These are phyloP conservation scores for Pseudanteris insignis DNA, from an alignment of 2,888 invertebrate species.

Conservation along the genomic window DNA sequence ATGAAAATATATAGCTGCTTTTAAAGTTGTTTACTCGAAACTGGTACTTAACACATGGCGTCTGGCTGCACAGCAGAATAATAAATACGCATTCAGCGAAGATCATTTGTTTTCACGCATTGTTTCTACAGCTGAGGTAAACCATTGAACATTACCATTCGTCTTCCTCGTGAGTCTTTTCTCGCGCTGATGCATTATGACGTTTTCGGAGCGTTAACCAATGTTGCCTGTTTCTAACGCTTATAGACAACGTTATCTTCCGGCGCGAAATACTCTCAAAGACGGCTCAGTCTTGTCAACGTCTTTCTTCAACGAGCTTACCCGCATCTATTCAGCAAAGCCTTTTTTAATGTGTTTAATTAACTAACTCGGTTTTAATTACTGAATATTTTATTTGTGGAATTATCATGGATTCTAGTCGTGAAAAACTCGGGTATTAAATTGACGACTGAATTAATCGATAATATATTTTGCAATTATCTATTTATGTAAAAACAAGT, in stretches of 20 bases:
- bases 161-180: constrained; percentile 54
- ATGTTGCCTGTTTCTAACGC: not conserved
- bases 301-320: constrained; percentile 1
- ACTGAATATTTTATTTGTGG: no score
- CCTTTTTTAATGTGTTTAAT: constrained; percentile 23
- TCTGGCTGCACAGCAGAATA: constrained; percentile 39
- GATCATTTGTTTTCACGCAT: constrained; percentile 57
- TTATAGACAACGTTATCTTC: constrained; percentile 19
- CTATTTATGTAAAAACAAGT: no score
- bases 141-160: constrained; percentile 50
- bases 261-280: constrained; percentile 7
- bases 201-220: constrained; percentile 10
- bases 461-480: no score
- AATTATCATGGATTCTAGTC: no score
- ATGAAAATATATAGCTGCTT: constrained; percentile 14
- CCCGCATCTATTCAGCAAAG: no score
- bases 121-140: constrained; percentile 49
- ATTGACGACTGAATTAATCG: no score
- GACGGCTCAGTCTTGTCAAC: constrained; percentile 11
- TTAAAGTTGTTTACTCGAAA: constrained; percentile 14
- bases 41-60: constrained; percentile 16
- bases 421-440: no score
- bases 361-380: constrained; percentile 29
- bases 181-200: constrained; percentile 37
- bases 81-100: constrained; percentile 57